Base-by-base conservation (phyloP, 2,888 invertebrate genomes). In the Periphyllus acericola region DNA sequence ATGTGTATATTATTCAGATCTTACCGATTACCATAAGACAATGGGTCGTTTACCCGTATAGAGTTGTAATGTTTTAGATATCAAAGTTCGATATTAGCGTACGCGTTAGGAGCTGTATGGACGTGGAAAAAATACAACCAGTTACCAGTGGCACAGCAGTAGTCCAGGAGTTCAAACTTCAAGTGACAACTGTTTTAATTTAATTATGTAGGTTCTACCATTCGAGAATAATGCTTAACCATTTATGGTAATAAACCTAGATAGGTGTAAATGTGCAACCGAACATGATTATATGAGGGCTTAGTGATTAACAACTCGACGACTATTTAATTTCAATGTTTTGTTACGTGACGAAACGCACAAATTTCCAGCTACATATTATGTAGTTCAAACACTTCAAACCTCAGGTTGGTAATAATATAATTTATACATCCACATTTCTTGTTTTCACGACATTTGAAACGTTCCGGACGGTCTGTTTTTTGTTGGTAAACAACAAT, bases 401-500 rank as follows among this genome's bases (percentile, higher is more conserved):
- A 60, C 60, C 25, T 60, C 21, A 60, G 0, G 52, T 25, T 21
- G 60, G 60, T 60, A 21, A 60, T 25, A 60, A 60, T 60, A 60
- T 21, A 60, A 60, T 60, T 4, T 60, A 21, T 60, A 21, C 21
- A 5, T 60, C 60, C 60, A 25, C 25, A 21, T 60, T 60, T 25
- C 25, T 21, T 21, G 60, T 60, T 25, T 60, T 6, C 19, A 60
- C 60, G 60, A 60, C 19, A 60, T 60, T 60, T 25, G 14, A 68
- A 68, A 14, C 17, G 71, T 71, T 74, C 21, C 34, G 36, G 25
- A 46, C 25, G 5, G 78, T 66, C 25, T 19, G 78, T 60, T 60
- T 60, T 19, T 19, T 60, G 60, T 60, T 60, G 60, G 19, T 85
- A 66, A 66, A 66, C 85, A 52, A 78, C 85, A n/a, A 19, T 11